Evolutionary conservation across 2,797 vertebrate species (phyloP), one percentile per base, ranked within the genome.

Genomic region (Hippopotamyrus pictus): DNA sequence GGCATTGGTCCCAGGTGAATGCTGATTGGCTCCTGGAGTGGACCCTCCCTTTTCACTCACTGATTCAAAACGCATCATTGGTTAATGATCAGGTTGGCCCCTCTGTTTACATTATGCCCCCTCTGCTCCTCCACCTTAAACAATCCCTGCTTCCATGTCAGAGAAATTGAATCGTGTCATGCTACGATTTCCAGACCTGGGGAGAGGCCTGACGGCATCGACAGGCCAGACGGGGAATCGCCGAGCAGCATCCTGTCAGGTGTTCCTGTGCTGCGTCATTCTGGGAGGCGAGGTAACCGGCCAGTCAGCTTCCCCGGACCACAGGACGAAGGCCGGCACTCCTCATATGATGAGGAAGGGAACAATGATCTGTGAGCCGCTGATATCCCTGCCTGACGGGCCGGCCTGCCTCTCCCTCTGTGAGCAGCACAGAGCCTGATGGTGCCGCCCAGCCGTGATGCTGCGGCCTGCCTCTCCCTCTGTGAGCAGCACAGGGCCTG

Each of bases 381-480:
- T 73, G 33, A 73, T 29, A 37, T 37, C 29, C 11, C 11, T 73
- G 65, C 12, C 65, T 29, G 3, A 69, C 5, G 0, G 79, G 14
- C 8, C 90, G 89, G 88, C 79, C 92, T 94, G 54, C n/a, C 57
- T 59, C 54, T 7, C 17, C 54, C 19, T n/a, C 50, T 51, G 50
- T 51, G 50, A 51, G 50, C 12, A 3, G 12, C 50, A 14, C 50
- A 1, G 2, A 3, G 9, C 9, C 48, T 12, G 48, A 53, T 17
- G 14, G 14, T 1, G 90, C 90, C 86, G 89, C 91, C 89, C 88
- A n/a, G 79, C 53, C 50, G 84, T 91, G 89, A 91, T 91, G 92
- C 89, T 76, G 29, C 29, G 37, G 37, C 37, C 37, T 41, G 37
- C 37, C 37, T 44, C 5, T 5, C 41, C 41, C 41, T 44, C 46